These are phyloP conservation scores for Hypocryptadius cinnamomeus DNA, from an alignment of 2,113 vertebrate species.

Conservation along the genomic window DNA sequence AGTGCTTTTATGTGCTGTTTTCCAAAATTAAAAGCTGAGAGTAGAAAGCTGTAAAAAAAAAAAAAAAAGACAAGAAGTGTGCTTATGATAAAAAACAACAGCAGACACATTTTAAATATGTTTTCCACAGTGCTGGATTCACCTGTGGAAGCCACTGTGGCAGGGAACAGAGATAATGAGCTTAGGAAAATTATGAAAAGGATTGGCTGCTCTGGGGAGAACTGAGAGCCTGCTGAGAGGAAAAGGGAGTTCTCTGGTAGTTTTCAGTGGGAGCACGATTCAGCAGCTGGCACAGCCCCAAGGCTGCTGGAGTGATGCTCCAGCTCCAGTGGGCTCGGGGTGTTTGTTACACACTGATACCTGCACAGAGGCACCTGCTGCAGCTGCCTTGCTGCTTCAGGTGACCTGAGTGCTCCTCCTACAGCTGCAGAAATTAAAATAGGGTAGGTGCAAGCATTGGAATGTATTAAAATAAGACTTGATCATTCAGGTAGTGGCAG, in stretches of 20 bases:
- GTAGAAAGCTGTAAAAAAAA: neutral
- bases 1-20: neutral
- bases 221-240: neutral
- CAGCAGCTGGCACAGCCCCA: neutral
- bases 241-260: neutral
- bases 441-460: neutral
- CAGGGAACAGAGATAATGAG: neutral
- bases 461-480: neutral
- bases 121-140: neutral
- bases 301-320: neutral
- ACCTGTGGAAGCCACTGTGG: neutral
- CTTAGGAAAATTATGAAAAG: neutral
- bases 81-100: neutral
- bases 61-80: neutral
- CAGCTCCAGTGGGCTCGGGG: neutral
- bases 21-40: neutral
- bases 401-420: neutral
- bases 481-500: neutral
- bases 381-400: neutral
- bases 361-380: neutral
- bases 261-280: neutral
- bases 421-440: neutral
- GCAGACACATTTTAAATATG: neutral
- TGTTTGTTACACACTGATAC: accelerated
- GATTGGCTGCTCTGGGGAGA: neutral